These are phyloP conservation scores for Nibea albiflora DNA, from an alignment of 2,113 vertebrate species.

Conservation along the genomic window DNA sequence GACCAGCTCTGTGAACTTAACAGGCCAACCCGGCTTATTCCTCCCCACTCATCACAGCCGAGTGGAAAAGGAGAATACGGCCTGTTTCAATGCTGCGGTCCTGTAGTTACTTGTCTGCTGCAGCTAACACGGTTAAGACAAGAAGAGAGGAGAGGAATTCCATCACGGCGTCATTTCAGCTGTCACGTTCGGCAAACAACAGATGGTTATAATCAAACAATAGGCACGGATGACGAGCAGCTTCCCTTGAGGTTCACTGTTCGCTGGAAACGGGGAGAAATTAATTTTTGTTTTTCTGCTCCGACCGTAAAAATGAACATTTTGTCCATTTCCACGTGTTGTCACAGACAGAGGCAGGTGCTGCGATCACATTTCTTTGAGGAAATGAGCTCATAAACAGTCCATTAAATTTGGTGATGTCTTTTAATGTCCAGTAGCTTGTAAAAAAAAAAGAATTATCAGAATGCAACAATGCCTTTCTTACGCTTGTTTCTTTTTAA, in stretches of 20 bases:
- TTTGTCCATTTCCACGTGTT: neutral
- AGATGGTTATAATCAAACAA: conserved; percentile 47
- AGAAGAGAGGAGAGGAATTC: conserved; percentile 26
- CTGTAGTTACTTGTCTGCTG: conserved; percentile 46
- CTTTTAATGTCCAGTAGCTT: too few relatives aligned
- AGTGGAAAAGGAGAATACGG: conserved; percentile 15
- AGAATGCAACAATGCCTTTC: too few relatives aligned
- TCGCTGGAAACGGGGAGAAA: neutral
- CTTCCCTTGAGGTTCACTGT: neutral
- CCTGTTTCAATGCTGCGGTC: neutral
- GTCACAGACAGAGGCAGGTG: neutral
- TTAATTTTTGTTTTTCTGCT: neutral
- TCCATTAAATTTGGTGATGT: neutral
- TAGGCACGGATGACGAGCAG: neutral
- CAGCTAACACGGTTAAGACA: neutral
- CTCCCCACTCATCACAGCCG: conserved; percentile 50
- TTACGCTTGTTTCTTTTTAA: too few relatives aligned
- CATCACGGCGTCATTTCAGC: conserved; percentile 35
- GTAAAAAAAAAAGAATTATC: too few relatives aligned
- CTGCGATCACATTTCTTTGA: neutral
- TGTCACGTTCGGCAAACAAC: conserved; percentile 20
- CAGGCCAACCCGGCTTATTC: conserved; percentile 30
- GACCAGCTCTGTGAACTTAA: conserved; percentile 22
- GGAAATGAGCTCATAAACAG: too few relatives aligned
- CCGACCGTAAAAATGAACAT: neutral